Base-by-base conservation (phyloP, 2,888 invertebrate species). In the Caenorhabditis wallacei region DNA sequence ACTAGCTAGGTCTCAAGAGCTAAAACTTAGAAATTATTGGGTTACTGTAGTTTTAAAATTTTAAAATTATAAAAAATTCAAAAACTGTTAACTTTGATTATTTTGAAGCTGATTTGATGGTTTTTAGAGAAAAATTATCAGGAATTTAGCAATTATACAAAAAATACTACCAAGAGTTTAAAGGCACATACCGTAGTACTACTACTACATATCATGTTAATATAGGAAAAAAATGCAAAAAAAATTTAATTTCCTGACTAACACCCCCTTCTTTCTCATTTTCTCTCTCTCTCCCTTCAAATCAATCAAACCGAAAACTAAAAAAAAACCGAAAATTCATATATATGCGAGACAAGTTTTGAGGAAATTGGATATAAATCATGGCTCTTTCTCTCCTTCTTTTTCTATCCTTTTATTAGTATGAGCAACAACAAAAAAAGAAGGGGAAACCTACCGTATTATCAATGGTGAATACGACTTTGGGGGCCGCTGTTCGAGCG, bases 381-480 rank as follows among this genome's bases (percentile, higher is more conserved):
- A 40, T 40, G 40, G 2, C 8, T 30, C 30, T 30, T 8, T 30
- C 30, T 30, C 30, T 30, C 30, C 8, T 8, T 8, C 30, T 40
- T 40, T 13, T 35, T 35, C 35, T 10, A 35, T 35, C 10, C 35
- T 35, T 10, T 35, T 35, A 35, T 40, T 40, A 40, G 40, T 8
- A 40, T 13, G 16, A 40, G 16, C 10, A 40, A 13, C 40, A 40
- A 8, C 4, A 8, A 30, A 8, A 30, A 8, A 8, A 30, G 30
- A 30, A 30, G 30, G 30, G 30, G 30, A 8, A 30, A 18, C 46
- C 18, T 48, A 48, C 46, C 46, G n/a, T 3, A 13, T 48, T 48
- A 7, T 48, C 56, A 56, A 56, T 56, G 30, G 56, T 56, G 30
- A 56, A 56, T 16, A 20, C 11, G 20, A 46, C 46, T 18, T 51